Evolutionary conservation across 2,797 vertebrate genomes (phyloP).

Genomic region (Typhlichthys eigenmanni): DNA sequence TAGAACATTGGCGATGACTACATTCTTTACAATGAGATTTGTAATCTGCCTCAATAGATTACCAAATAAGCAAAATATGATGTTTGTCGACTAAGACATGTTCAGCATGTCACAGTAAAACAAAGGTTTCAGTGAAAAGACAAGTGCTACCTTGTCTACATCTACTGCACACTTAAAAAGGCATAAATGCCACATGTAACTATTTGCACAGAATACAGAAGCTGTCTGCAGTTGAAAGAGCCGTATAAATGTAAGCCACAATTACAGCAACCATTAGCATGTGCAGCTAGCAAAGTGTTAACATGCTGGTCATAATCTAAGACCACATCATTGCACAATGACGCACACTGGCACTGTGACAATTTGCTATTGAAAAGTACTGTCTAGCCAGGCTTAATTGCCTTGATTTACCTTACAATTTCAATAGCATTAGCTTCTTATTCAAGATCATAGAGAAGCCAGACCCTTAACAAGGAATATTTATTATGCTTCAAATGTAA

Average conservation of each 20-base stretch:
- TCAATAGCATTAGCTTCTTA: conserved; percentile 14
- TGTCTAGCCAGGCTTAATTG: conserved; percentile 19
- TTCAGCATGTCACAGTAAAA: too few relatives aligned
- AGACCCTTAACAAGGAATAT: conserved; percentile 1
- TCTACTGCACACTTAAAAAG: not conserved
- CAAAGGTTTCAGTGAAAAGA: not conserved
- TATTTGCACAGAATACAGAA: conserved; percentile 4
- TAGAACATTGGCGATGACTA: too few relatives aligned
- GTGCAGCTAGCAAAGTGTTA: conserved; percentile 23
- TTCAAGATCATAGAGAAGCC: conserved; percentile 10
- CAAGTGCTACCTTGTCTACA: conserved; percentile 4
- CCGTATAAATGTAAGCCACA: conserved; percentile 37
- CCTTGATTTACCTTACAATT: conserved; percentile 20
- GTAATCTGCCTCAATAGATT: too few relatives aligned
- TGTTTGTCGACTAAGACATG: too few relatives aligned
- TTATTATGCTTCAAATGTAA: not conserved
- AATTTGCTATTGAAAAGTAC: conserved; percentile 26
- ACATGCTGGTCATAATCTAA: conserved; percentile 21
- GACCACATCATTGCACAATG: conserved; percentile 23
- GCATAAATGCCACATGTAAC: conserved; percentile 15
- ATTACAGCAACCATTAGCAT: conserved; percentile 51
- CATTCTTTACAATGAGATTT: too few relatives aligned
- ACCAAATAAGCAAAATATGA: too few relatives aligned
- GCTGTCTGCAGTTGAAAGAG: conserved; percentile 30
- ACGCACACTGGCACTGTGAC: conserved; percentile 15